These are phyloP conservation scores for Cylas formicarius DNA, from an alignment of 1,140 invertebrate species.

Conservation along the genomic window DNA sequence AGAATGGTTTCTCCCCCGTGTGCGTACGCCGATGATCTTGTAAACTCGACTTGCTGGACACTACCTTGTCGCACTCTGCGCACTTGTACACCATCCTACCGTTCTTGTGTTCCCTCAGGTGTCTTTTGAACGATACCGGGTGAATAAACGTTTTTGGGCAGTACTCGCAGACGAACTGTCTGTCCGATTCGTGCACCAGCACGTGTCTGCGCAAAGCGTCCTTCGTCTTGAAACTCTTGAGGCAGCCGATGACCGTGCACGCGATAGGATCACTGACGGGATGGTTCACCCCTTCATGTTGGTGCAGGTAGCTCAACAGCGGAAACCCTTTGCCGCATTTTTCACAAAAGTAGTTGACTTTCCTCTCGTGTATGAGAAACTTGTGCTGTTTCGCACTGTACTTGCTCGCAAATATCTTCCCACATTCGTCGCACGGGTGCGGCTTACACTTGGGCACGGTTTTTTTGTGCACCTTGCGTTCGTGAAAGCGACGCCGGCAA, in stretches of 20 bases:
- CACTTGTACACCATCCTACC: conserved; percentile 14
- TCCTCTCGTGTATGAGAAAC: conserved; percentile 10
- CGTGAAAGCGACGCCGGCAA: conserved; percentile 10
- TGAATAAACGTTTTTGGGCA: conserved; percentile 17
- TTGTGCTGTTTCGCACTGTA: conserved; percentile 10
- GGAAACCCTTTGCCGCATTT: conserved; percentile 20
- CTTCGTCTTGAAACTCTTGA: conserved; percentile 15
- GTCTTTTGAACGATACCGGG: conserved; percentile 13
- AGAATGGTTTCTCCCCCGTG: conserved; percentile 45
- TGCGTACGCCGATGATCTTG: conserved; percentile 32
- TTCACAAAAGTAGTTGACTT: conserved; percentile 15
- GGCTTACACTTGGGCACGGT: conserved; percentile 8
- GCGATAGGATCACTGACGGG: neutral
- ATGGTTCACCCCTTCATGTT: conserved; percentile 14
- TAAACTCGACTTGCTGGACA: conserved; percentile 14
- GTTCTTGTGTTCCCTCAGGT: conserved; percentile 14
- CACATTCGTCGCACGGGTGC: conserved; percentile 11
- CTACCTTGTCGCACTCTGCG: conserved; percentile 11
- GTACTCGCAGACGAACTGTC: conserved; percentile 12
- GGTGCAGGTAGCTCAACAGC: conserved; percentile 9
- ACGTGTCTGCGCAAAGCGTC: conserved; percentile 11
- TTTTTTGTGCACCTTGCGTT: conserved; percentile 10
- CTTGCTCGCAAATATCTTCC: conserved; percentile 16
- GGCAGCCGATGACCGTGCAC: conserved; percentile 5
- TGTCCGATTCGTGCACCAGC: conserved; percentile 11